Base-by-base conservation (phyloP, 2,797 vertebrate species). In the Zalophus californianus region DNA sequence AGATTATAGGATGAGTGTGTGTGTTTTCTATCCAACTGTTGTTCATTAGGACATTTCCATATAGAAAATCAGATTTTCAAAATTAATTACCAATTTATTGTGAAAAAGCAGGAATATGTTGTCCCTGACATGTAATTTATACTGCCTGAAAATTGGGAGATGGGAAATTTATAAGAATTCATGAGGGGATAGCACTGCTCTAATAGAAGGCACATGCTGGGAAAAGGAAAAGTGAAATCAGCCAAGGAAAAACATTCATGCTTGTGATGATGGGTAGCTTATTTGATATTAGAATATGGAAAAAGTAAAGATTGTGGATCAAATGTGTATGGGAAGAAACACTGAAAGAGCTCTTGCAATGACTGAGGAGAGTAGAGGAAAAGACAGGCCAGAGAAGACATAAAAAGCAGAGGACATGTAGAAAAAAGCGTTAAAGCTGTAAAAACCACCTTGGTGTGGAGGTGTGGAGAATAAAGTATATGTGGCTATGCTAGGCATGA, bases 31-130 rank as follows among this genome's bases (percentile, higher is more conserved):
- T 66, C 27, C n/a, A 75, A 15, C 12, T 50, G 2, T 62, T 66
- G 12, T 58, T 10, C 8, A 6, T 80, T 77, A 32, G 9, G 18
- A 27, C 10, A 32, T 83, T 94, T 84, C 11, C 25, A 91, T 3
- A 38, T 20, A 20, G 13, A 66, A 96, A 86, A 25, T 88, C 4
- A 92, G 83, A 83, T 60, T 89, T 91, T 93, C 44, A 89, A 97
- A 92, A 68, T 32, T 25, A 92, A 12, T 80, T 79, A 62, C 10
- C 11, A 86, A 25, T 60, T 73, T 13, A 86, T 3, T 60, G 8
- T 77, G 16, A 32, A 79, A 66, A 66, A 84, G 32, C 91, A 2
- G 21, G 3, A 68, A 52, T 79, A 68, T 44, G 0, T 83, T 91
- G 20, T 93, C 18, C 21, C 3, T 5, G 68, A 9, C 7, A 50